phyloP scores from a whole-genome alignment of 2,113 vertebrate genomes.

The Dicrurus megarhynchus region DNA sequence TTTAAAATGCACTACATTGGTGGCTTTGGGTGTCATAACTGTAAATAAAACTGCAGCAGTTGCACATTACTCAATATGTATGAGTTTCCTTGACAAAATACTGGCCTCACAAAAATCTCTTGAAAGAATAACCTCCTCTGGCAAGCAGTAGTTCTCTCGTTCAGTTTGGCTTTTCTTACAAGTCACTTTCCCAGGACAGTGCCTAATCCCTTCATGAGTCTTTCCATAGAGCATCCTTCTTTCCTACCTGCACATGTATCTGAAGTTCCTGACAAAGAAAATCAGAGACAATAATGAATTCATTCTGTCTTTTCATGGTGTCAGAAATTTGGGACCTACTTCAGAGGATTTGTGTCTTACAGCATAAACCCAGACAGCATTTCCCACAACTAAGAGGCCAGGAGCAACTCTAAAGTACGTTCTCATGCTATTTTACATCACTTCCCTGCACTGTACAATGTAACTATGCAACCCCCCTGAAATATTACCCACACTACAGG shows the following conservation, averaged over 20 bases:
- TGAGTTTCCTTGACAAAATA: background rate
- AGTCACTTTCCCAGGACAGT: background rate
- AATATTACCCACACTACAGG: background rate
- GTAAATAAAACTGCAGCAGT: background rate
- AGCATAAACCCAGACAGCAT: background rate
- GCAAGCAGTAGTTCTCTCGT: background rate
- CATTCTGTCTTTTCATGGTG: background rate
- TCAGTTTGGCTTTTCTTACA: background rate
- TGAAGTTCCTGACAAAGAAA: background rate
- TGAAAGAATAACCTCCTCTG: background rate
- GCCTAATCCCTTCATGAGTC: background rate
- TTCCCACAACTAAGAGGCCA: background rate
- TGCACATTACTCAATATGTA: background rate
- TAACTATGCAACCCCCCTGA: background rate
- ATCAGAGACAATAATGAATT: background rate
- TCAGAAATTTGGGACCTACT: background rate
- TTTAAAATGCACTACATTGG: background rate
- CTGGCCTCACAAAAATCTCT: background rate
- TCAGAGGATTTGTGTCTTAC: background rate
- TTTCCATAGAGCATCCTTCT: background rate
- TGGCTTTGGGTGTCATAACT: background rate
- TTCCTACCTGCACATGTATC: background rate
- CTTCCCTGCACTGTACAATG: fast-evolving
- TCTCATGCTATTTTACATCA: fast-evolving
- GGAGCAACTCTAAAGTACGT: background rate